Evolutionary conservation across 1,140 invertebrate genomes (phyloP).

Genomic region (Frieseomelitta varia): DNA sequence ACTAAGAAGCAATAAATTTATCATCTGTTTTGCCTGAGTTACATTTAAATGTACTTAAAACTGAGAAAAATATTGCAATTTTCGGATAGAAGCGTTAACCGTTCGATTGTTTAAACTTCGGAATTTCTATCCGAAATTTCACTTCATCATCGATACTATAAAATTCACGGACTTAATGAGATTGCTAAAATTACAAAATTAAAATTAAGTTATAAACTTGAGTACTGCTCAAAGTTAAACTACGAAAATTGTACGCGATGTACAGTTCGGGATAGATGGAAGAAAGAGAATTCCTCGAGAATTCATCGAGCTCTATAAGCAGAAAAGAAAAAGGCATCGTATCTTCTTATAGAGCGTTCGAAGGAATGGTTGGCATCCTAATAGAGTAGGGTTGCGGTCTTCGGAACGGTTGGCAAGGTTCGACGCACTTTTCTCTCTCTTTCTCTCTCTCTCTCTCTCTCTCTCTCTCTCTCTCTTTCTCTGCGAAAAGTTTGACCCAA

Average conservation of each 20-base stretch:
- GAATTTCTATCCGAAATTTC: no score
- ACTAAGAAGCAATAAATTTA: no score
- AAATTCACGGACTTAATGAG: no score
- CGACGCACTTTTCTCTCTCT: constrained; percentile 42
- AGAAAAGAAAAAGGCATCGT: constrained; percentile 11
- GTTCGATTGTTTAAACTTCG: no score
- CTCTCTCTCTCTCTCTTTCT: not conserved
- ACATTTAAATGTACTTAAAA: no score
- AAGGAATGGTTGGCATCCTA: constrained; percentile 63
- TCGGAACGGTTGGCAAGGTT: constrained; percentile 45
- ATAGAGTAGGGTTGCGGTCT: constrained; percentile 55
- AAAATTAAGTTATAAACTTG: no score
- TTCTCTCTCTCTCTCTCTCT: not conserved
- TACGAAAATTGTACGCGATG: not conserved
- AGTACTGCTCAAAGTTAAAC: no score
- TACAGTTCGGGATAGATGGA: not conserved
- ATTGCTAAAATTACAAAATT: no score
- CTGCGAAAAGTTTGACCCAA: constrained; percentile 57
- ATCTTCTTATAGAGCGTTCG: constrained; percentile 41
- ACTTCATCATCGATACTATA: no score
- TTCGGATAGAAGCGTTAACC: no score
- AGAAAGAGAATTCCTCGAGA: not conserved
- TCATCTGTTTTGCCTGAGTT: no score
- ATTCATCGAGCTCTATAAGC: constrained; percentile 10
- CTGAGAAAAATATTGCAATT: no score